Base-by-base conservation (phyloP, 2,113 vertebrate genomes). In the Leptobrachium leishanense region DNA sequence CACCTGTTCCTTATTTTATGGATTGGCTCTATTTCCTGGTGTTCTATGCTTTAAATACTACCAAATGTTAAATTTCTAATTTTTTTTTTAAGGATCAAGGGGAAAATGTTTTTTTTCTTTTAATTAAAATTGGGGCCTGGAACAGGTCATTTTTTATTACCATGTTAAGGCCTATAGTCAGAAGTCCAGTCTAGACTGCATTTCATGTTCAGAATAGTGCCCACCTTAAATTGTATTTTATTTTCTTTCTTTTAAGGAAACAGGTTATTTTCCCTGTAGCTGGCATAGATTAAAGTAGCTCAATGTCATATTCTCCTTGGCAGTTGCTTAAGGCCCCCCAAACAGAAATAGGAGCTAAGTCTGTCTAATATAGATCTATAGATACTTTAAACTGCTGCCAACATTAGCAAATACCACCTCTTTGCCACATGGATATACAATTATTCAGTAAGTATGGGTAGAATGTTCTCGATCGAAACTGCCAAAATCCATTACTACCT, bases 391-490 rank as follows among this genome's bases (percentile, higher is more conserved):
- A 73, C 43, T 31, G 46, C 46, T 67, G 70, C 77, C 77, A 79
- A 72, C 15, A 41, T 53, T 67, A 73, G 70, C 62, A 73, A 73
- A 66, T 50, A 72, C 46, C 46, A 73, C 69, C 41, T 73, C 44
- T 73, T 57, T 73, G 77, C 77, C 77, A 79, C 70, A 79, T 79
- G 77, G 70, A 67, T 79, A 53, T 73, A 66, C 70, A 43, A 79
- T 79, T 73, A 79, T 66, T 73, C n/a, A 43, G n/a, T 43, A 41
- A 43, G n/a, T 43, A 41, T 66, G 41, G 66, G 20, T 55, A 39
- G 13, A 15, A 73, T 79, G 13, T 67, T 70, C 50, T 72, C 55
- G 40, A 43, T 66, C 54, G 15, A 72, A 50, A 46, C 20, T 73
- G 71, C 46, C 53, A 43, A 73, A 65, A 44, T 67, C 10, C 72